Conservation (phyloP, 2,797 vertebrate genomes). For the Florisuga fusca region DNA sequence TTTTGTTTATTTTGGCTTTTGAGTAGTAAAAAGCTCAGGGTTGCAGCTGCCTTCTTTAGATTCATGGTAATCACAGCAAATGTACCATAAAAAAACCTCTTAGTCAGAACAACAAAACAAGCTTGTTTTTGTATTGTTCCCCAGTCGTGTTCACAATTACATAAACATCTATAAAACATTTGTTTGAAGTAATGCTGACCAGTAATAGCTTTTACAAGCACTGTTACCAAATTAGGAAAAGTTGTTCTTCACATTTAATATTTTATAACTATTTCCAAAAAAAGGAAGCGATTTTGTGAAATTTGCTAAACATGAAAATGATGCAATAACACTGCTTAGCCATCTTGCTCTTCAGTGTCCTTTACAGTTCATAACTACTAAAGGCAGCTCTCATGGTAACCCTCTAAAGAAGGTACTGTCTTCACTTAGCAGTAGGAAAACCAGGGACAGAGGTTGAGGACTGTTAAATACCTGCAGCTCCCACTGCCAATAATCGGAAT, state of each 20-base stretch:
- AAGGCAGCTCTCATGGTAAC: not conserved
- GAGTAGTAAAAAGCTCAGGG: slow-evolving; percentile 27
- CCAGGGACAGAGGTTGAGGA: not conserved
- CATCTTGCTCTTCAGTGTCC: not conserved
- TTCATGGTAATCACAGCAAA: slow-evolving; percentile 48
- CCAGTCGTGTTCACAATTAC: not conserved
- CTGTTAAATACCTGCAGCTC: not conserved
- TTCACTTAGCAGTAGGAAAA: not conserved
- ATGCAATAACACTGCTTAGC: not conserved
- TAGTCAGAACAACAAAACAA: slow-evolving; percentile 46
- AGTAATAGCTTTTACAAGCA: slow-evolving; percentile 27
- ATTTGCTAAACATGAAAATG: not conserved
- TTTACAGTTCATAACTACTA: not conserved
- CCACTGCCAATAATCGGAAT: not conserved
- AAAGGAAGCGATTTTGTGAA: not conserved
- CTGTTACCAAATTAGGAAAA: not conserved
- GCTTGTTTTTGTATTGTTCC: slow-evolving; percentile 17
- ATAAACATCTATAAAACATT: slow-evolving; percentile 4
- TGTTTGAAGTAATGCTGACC: not conserved
- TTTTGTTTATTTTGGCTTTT: slow-evolving; percentile 14
- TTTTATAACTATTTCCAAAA: slow-evolving; percentile 12
- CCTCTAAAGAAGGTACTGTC: not conserved
- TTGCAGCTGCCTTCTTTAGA: slow-evolving; percentile 49
- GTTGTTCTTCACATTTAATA: slow-evolving; percentile 18
- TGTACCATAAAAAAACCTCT: not conserved